Conservation (phyloP, 1,140 invertebrate genomes). For the Eurosta solidaginis region DNA sequence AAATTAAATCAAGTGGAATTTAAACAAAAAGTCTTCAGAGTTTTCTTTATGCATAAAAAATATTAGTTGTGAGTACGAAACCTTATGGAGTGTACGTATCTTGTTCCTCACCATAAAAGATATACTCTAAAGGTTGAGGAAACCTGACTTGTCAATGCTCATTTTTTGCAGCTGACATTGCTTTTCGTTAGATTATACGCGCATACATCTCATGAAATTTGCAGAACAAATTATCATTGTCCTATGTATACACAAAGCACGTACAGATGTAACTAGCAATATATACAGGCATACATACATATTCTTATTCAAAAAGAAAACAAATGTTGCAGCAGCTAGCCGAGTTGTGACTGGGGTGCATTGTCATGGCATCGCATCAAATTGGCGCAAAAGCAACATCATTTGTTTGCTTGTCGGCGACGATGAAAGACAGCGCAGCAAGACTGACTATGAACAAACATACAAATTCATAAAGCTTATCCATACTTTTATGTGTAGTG, state of each 20-base stretch:
- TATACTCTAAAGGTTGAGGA: no score
- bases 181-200: no score
- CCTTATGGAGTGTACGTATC: no score
- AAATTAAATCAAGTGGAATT: no score
- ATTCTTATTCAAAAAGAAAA: no score
- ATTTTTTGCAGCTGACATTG: background rate
- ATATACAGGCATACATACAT: background rate
- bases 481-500: background rate
- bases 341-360: slow-evolving; percentile 1
- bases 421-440: slow-evolving; percentile 18
- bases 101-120: no score
- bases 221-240: background rate
- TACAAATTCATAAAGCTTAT: background rate
- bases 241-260: background rate
- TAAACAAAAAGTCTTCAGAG: no score
- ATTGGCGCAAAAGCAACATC: slow-evolving; percentile 17
- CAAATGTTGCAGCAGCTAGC: background rate
- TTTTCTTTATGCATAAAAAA: no score
- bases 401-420: slow-evolving; percentile 25
- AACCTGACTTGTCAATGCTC: slow-evolving; percentile 1
- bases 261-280: background rate
- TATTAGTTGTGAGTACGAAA: no score
- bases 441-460: background rate
- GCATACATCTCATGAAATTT: no score
- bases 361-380: background rate